These are phyloP conservation scores for Drosophila rubida DNA, from an alignment of 2,888 invertebrate genomes.

Conservation along the genomic window DNA sequence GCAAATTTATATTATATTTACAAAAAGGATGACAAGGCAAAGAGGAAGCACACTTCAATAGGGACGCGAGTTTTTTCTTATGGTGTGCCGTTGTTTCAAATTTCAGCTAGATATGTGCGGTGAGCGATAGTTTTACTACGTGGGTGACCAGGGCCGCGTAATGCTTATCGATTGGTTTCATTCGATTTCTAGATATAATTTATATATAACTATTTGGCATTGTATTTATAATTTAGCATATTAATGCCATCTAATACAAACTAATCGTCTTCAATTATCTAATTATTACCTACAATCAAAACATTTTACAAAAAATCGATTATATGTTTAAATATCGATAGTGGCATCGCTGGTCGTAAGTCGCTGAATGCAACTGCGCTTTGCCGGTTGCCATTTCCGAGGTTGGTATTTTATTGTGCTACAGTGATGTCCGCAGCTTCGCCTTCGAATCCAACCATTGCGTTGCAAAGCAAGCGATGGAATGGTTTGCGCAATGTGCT, in stretches of 20 bases:
- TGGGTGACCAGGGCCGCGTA: not conserved
- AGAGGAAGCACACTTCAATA: slow-evolving; percentile 61
- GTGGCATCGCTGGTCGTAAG: not conserved
- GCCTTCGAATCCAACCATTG: slow-evolving; percentile 58
- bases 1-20: slow-evolving; percentile 14
- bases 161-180: slow-evolving; percentile 6
- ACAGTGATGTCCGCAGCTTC: slow-evolving; percentile 65
- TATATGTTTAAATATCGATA: not conserved
- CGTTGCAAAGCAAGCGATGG: slow-evolving; percentile 88
- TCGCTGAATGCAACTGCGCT: not conserved
- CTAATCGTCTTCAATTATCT: not conserved
- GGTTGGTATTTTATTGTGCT: not conserved
- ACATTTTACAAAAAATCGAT: not conserved
- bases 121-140: not conserved
- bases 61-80: slow-evolving; percentile 64
- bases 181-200: not conserved
- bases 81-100: slow-evolving; percentile 70
- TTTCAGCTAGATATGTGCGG: slow-evolving; percentile 41
- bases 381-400: slow-evolving; percentile 12
- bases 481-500: slow-evolving; percentile 93
- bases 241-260: not conserved
- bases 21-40: slow-evolving; percentile 34
- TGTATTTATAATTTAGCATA: not conserved
- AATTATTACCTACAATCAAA: not conserved
- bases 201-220: not conserved